Evolutionary conservation across 1,140 invertebrate species (phyloP).

Genomic region (Drosophila dunni): DNA sequence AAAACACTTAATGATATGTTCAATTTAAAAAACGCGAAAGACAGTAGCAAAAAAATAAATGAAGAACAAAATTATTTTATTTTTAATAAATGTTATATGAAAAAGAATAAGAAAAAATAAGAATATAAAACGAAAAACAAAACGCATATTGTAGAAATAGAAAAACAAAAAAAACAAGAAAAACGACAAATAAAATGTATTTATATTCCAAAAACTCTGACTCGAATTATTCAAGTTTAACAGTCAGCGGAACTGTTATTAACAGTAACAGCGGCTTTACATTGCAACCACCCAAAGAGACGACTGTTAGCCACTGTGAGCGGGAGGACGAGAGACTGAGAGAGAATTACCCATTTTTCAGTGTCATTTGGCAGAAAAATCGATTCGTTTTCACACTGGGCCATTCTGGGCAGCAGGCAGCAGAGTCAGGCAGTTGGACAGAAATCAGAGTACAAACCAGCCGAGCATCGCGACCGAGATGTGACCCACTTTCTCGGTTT

Average conservation of each 20-base stretch:
- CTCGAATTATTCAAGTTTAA: not conserved
- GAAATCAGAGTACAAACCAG: conserved; percentile 79
- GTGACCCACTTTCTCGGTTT: conserved; percentile 83
- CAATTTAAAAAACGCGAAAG: conserved; percentile 64
- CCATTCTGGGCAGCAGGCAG: conserved; percentile 50
- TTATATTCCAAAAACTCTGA: conserved; percentile 66
- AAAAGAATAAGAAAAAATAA: conserved; percentile 42
- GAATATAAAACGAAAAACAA: conserved; percentile 46
- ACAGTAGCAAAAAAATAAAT: conserved; percentile 54
- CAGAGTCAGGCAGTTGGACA: conserved; percentile 58
- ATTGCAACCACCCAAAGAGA: conserved; percentile 60
- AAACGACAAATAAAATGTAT: conserved; percentile 83
- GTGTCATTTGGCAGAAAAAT: conserved; percentile 79
- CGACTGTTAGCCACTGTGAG: not conserved
- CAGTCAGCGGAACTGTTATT: conserved; percentile 15
- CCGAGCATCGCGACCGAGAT: conserved; percentile 82
- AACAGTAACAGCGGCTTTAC: conserved; percentile 39
- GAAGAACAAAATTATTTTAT: conserved; percentile 73
- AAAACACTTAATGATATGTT: conserved; percentile 75
- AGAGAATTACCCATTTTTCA: conserved; percentile 77
- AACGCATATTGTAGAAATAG: conserved; percentile 75
- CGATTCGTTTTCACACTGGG: conserved; percentile 74
- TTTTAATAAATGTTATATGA: conserved; percentile 79
- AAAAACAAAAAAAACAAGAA: conserved; percentile 67
- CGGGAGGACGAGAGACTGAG: conserved; percentile 5